These are phyloP conservation scores for Grammomys dolichurus DNA, from an alignment of 2,113 vertebrate species.

Conservation along the genomic window DNA sequence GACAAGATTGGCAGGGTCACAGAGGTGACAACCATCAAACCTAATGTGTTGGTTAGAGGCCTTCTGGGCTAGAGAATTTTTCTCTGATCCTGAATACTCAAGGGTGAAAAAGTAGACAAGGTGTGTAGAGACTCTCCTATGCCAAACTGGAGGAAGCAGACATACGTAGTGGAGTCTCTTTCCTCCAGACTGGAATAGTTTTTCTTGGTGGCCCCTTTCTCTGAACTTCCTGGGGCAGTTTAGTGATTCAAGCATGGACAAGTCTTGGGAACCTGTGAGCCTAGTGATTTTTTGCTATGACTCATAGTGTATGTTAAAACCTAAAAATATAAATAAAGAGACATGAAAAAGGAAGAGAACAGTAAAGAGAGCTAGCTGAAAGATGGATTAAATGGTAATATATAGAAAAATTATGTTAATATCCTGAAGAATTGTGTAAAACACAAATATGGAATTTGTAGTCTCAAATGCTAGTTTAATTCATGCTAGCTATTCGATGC, in stretches of 20 bases:
- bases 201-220: conserved; percentile 59
- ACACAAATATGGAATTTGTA: conserved; percentile 80
- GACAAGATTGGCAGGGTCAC: conserved; percentile 64
- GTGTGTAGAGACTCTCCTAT: neutral
- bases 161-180: neutral
- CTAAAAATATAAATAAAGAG: conserved; percentile 74
- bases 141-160: neutral
- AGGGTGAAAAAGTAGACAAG: conserved; percentile 10
- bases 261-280: conserved; percentile 55
- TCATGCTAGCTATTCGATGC: conserved; percentile 79
- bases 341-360: conserved; percentile 81
- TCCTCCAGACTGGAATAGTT: conserved; percentile 20
- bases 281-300: conserved; percentile 53
- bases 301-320: conserved; percentile 69
- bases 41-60: conserved; percentile 68
- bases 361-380: conserved; percentile 77
- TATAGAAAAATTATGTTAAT: conserved; percentile 79
- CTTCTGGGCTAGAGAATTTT: conserved; percentile 19
- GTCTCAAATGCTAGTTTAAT: conserved; percentile 84
- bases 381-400: conserved; percentile 83
- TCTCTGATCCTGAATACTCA: neutral
- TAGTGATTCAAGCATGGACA: conserved; percentile 70
- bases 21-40: conserved; percentile 72
- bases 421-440: conserved; percentile 80
- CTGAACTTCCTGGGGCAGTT: conserved; percentile 67